Base-by-base conservation (phyloP, 2,888 invertebrate genomes). In the Melinaea menophilus region DNA sequence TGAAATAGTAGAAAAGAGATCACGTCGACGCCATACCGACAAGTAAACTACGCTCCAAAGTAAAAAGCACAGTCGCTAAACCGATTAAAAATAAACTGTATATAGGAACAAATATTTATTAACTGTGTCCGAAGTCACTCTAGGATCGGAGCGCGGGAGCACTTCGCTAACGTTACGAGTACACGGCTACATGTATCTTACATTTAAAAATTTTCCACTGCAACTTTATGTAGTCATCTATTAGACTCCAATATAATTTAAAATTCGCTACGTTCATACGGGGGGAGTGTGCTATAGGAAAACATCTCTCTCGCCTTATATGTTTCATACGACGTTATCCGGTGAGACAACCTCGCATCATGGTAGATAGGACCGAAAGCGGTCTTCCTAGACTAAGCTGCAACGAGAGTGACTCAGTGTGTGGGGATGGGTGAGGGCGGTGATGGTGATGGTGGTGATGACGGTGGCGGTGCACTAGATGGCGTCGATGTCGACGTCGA, bases 401-500 rank as follows among this genome's bases (percentile, higher is more conserved):
- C 13, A 33, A 47, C 13, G 9, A 35, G 55, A 9, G 37, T 13
- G 55, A 22, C 13, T 33, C 41, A 5, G 7, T 55, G 34, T 34
- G 51, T 31, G 56, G 46, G 22, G 54, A 22, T 34, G 55, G 5
- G 37, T 57, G 45, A 58, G 4, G 45, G 56, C 11, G 41, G 41
- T 5, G 9, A 41, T 4, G 60, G 47, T n/a, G 2, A 13, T 33
- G 45, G 13, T 12, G 31, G 41, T 7, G 31, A 37, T 35, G 54
- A 51, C n/a, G 13, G 35, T 35, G 12, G 31, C 54, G 37, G 12
- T 34, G 48, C 31, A n/a, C 92, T 96, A 97, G 82, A 97, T 97
- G 86, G 96, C 97, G 92, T 97, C 97, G 84, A 97, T 97, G 87
- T 97, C 97, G 79, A 97, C 94, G 80, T 97, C 97, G 76, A 94